Base-by-base conservation (phyloP, 2,113 vertebrate genomes). In the Phrynosoma platyrhinos region DNA sequence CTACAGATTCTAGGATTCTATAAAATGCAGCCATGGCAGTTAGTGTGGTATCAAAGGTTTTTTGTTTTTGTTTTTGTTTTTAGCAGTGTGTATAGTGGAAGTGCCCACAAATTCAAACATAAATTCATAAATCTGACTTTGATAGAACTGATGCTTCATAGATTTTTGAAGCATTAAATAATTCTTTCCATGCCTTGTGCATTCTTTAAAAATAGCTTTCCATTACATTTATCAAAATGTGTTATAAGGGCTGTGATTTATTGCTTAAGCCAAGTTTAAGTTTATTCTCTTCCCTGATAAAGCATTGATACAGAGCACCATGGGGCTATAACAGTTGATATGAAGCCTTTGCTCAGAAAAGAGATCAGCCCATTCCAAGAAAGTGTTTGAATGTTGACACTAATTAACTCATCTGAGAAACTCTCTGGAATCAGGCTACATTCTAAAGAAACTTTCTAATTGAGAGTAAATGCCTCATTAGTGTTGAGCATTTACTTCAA, bases 381-480 rank as follows among this genome's bases (percentile, higher is more conserved):
- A 91, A 79, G 58, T 78, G 32, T 16, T 69, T 84, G 88, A 89
- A 90, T 23, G 66, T 86, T 88, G 53, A 1, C 1, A 0, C 9
- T 32, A 69, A 94, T 94, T 80, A 95, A 93, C 92, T 85, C 86
- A 91, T 94, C 89, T 88, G 88, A 88, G 68, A 78, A 91, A 55
- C 88, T 40, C 66, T 0, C 86, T 87, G 92, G 84, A 90, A 91
- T 93, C 75, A 81, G 78, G 86, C 92, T 74, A 2, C 7, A 82
- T 89, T 93, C 69, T 32, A 83, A 71, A 90, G 81, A 83, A 82
- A 88, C 90, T 90, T 89, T 76, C 89, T 95, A 94, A 95, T 92
- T 94, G 89, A 84, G 62, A 94, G 77, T 82, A 94, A 93, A 93
- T 83, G 91, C 86, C 90, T 95, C 92, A 92, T 95, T 95, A 94